phyloP scores from a whole-genome alignment of 2,888 invertebrate genomes.

The Sesamia inferens region DNA sequence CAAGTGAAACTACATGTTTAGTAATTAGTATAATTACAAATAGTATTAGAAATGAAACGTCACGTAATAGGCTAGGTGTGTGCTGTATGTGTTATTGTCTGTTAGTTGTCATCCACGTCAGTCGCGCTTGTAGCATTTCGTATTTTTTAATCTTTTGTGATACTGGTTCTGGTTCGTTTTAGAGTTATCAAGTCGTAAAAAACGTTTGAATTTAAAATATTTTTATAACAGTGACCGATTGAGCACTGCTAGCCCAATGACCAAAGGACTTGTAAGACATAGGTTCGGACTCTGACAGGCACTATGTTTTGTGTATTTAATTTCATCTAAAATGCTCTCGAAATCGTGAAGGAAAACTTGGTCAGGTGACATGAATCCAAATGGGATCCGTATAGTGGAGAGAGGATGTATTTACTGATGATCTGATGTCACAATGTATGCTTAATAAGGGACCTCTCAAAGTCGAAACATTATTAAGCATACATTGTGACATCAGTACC shows the following conservation, averaged over 20 bases:
- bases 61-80: not conserved
- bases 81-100: slow-evolving; percentile 25
- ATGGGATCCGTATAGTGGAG: no score
- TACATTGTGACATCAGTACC: no score
- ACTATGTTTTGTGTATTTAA: no score
- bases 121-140: slow-evolving; percentile 9
- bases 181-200: not conserved
- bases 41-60: slow-evolving; percentile 42
- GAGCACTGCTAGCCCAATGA: not conserved
- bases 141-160: not conserved
- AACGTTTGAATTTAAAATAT: not conserved
- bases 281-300: no score
- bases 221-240: not conserved
- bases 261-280: no score
- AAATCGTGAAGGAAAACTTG: no score
- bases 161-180: not conserved
- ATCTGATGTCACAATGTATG: no score
- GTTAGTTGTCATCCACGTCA: slow-evolving; percentile 10
- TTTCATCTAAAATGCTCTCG: no score
- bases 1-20: not conserved
- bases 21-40: not conserved
- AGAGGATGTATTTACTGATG: no score
- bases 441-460: no score
- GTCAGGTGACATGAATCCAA: no score
- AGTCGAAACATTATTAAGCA: no score